Base-by-base conservation (phyloP, 2,113 vertebrate species). In the Phalacrocorax pelagicus region DNA sequence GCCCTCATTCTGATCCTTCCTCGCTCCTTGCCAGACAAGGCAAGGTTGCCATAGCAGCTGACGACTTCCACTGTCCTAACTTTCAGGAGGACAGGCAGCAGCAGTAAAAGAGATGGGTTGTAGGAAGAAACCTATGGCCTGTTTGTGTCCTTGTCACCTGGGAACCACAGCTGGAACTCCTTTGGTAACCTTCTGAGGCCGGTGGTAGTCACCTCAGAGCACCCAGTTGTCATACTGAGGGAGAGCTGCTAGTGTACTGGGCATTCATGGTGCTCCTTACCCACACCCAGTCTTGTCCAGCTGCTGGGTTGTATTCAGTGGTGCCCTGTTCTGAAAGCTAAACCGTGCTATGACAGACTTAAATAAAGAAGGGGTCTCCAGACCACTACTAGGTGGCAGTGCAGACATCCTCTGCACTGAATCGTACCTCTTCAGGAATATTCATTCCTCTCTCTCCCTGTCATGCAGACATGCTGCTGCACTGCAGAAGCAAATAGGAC, bases 21-120 rank as follows among this genome's bases (percentile, higher is more conserved):
- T 55, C 0, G 2, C 30, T 95, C 85, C 72, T 88, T 63, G 47
- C 79, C 81, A 92, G 67, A 46, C 24, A 29, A 94, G 47, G 30
- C 75, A 91, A 49, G 47, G 95, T 97, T 97, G 93, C 95, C 81
- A 97, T 93, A 96, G 97, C 85, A 98, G 95, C 95, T 95, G 86
- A 73, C 57, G 90, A 26, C 57, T 40, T 69, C 66, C 57, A 13
- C 81, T 93, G 67, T 72, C 77, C 82, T 78, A 8, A 57, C 72
- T 94, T 83, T 80, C 49, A 40, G 57, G 67, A 92, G 88, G 69
- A 87, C 67, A 65, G 58, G 61, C 81, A 83, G 82, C 54, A 92
- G 88, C 66, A 84, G 77, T 46, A 34, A 72, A 73, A 91, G 27
- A 44, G 52, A 89, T 1, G 1, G 59, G 21, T 36, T 88, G 32